These are phyloP conservation scores for Propithecus coquereli DNA, from an alignment of 2,113 vertebrate species.

Conservation along the genomic window DNA sequence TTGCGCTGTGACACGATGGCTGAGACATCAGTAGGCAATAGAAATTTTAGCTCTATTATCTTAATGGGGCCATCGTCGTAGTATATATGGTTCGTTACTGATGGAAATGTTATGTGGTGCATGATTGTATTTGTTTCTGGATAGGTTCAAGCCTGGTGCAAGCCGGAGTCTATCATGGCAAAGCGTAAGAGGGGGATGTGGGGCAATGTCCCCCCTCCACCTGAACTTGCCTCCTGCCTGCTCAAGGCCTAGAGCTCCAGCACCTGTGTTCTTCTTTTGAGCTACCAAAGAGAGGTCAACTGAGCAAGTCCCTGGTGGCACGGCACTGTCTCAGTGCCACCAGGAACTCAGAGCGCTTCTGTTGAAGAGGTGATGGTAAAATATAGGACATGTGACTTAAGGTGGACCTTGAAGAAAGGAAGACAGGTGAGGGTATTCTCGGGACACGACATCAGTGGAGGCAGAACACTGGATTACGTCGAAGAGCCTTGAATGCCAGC, in stretches of 20 bases:
- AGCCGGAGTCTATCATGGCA: neutral
- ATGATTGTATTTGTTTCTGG: neutral
- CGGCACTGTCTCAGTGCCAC: neutral
- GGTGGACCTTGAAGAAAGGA: neutral
- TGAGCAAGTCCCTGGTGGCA: neutral
- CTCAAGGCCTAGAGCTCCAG: neutral
- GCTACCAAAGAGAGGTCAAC: neutral
- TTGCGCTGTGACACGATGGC: neutral
- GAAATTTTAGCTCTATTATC: neutral
- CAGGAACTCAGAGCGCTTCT: neutral
- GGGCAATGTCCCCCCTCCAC: no score
- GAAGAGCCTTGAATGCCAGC: neutral
- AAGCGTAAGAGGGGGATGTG: neutral
- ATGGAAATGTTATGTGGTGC: neutral
- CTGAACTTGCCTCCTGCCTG: neutral
- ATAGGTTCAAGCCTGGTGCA: neutral
- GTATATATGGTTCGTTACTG: neutral
- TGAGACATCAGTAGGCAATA: neutral
- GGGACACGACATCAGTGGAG: neutral
- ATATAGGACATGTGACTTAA: neutral
- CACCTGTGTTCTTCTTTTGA: neutral
- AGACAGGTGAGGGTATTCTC: neutral
- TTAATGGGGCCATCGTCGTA: neutral
- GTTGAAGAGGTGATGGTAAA: neutral
- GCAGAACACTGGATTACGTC: neutral